These are phyloP conservation scores for Actinostola sp. DNA, from an alignment of 92 coral and sea anemone species.

Conservation along the genomic window DNA sequence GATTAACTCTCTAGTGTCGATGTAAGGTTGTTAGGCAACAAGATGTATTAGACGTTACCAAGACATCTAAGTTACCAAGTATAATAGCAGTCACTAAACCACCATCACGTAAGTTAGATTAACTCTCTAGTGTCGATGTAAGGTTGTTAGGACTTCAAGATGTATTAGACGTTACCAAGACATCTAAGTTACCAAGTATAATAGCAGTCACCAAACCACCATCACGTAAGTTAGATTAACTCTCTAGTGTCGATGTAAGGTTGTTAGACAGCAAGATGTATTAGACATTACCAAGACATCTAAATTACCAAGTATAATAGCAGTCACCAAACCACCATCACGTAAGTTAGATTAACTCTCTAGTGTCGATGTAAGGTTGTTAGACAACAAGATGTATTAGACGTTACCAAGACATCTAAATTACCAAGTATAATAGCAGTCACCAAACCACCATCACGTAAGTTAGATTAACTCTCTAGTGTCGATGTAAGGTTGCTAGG, in stretches of 20 bases:
- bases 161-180: too few relatives aligned
- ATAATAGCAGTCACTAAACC: slow-evolving; percentile 48
- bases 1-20: slow-evolving; percentile 55
- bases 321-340: too few relatives aligned
- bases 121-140: too few relatives aligned
- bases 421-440: slow-evolving; percentile 64
- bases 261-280: slow-evolving; percentile 62
- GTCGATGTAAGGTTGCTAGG: too few relatives aligned
- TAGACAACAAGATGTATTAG: slow-evolving; percentile 80
- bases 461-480: too few relatives aligned
- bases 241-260: slow-evolving; percentile 81
- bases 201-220: too few relatives aligned
- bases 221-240: too few relatives aligned
- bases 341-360: too few relatives aligned
- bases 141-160: too few relatives aligned
- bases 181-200: too few relatives aligned
- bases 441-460: slow-evolving; percentile 49
- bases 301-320: too few relatives aligned
- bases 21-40: slow-evolving; percentile 84
- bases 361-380: slow-evolving; percentile 91
- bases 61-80: slow-evolving; percentile 71
- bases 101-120: slow-evolving; percentile 53
- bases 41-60: slow-evolving; percentile 76
- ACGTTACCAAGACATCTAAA: slow-evolving; percentile 65
- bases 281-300: too few relatives aligned